Conservation (phyloP, 1,140 invertebrate species). For the Diabrotica undecimpunctata region DNA sequence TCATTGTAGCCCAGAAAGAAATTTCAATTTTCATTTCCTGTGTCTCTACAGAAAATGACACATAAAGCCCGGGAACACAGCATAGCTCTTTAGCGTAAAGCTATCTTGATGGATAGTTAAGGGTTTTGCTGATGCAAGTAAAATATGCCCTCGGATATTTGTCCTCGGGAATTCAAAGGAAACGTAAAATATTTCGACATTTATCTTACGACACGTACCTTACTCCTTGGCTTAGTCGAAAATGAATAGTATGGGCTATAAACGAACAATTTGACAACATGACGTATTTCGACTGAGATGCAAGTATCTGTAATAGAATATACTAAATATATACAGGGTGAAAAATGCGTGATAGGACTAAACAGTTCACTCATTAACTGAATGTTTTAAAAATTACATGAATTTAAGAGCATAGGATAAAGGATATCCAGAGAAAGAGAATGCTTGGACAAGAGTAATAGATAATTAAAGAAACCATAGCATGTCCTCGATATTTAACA, state of each 20-base stretch:
- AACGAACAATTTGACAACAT: too few relatives aligned
- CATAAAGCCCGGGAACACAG: neutral
- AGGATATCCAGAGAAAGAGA: too few relatives aligned
- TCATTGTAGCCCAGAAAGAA: neutral
- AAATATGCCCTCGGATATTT: neutral
- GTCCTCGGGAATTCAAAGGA: neutral
- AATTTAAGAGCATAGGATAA: too few relatives aligned
- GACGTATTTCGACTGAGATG: too few relatives aligned
- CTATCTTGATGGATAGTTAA: slow-evolving; percentile 2
- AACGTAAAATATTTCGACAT: slow-evolving; percentile 1
- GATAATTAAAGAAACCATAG: too few relatives aligned
- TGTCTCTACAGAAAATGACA: neutral
- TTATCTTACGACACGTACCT: slow-evolving; percentile 1
- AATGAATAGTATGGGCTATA: neutral
- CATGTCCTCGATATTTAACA: too few relatives aligned
- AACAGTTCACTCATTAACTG: too few relatives aligned
- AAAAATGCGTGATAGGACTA: too few relatives aligned
- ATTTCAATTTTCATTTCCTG: neutral
- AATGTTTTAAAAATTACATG: too few relatives aligned
- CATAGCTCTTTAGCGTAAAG: neutral
- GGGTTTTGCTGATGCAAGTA: slow-evolving; percentile 1
- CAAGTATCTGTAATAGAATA: too few relatives aligned
- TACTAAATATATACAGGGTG: too few relatives aligned
- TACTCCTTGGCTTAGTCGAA: neutral
- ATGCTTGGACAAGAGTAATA: too few relatives aligned